Conservation (phyloP, 2,113 vertebrate species). For the Gymnobelideus leadbeateri region DNA sequence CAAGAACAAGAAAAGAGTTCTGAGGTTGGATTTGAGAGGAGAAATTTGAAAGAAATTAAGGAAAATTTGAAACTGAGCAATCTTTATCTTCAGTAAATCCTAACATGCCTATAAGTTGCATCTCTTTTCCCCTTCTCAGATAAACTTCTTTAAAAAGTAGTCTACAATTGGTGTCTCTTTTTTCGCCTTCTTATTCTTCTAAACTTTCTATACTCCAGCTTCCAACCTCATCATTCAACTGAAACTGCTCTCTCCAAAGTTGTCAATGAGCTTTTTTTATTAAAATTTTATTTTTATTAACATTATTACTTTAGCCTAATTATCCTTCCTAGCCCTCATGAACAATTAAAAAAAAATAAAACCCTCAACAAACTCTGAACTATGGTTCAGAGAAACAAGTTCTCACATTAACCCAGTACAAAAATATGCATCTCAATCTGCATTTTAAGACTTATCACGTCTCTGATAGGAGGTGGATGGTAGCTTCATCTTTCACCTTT, state of each 20-base stretch:
- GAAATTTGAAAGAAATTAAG: background rate
- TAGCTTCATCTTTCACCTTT: background rate
- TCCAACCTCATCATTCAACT: background rate
- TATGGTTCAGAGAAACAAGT: background rate
- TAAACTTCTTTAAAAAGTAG: background rate
- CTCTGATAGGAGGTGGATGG: background rate
- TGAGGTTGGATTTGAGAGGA: background rate
- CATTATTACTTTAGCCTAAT: background rate
- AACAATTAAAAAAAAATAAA: background rate
- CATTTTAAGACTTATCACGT: background rate
- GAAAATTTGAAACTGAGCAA: background rate
- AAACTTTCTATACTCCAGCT: background rate
- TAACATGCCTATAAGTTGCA: background rate
- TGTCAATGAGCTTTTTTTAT: background rate
- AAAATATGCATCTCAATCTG: background rate
- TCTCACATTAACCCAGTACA: background rate
- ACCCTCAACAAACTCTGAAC: background rate
- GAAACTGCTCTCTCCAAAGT: background rate
- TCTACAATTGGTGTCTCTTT: background rate
- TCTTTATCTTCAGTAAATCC: background rate
- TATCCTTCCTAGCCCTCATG: background rate
- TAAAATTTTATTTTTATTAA: background rate
- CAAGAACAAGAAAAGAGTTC: background rate
- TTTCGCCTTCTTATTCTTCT: background rate
- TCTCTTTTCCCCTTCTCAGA: background rate